Conservation (phyloP, 2,888 invertebrate genomes). For the Hirtodrosophila alboralis region DNA sequence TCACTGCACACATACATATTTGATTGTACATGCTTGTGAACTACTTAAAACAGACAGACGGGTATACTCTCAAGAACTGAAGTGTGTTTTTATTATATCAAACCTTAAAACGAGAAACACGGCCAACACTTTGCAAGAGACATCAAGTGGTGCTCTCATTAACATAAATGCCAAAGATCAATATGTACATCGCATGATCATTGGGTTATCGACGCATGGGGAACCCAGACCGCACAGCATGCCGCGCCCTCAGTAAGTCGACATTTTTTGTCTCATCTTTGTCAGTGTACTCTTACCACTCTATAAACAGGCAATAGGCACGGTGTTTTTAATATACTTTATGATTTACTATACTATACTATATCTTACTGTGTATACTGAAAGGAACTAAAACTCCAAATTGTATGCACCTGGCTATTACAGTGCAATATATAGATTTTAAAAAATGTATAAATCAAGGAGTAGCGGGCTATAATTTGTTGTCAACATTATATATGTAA, state of each 20-base stretch:
- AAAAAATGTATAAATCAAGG: too few species aligned
- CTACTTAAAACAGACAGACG: constrained; percentile 4
- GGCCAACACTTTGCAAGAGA: constrained; percentile 51
- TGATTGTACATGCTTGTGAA: constrained; percentile 12
- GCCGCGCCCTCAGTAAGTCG: not conserved
- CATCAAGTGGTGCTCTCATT: constrained; percentile 59
- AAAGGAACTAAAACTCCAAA: too few species aligned
- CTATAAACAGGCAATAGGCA: too few species aligned
- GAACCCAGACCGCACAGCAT: constrained; percentile 34
- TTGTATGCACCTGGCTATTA: too few species aligned
- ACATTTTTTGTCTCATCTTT: not conserved
- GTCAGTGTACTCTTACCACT: not conserved
- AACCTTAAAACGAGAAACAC: constrained; percentile 47
- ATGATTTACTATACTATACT: too few species aligned
- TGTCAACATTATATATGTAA: too few species aligned
- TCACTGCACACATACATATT: not conserved
- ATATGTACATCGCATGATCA: constrained; percentile 24
- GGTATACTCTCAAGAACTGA: constrained; percentile 10
- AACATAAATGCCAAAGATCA: constrained; percentile 52
- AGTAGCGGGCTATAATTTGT: too few species aligned
- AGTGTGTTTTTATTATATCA: constrained; percentile 60
- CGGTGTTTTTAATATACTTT: too few species aligned
- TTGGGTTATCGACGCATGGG: not conserved
- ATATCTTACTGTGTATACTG: too few species aligned
- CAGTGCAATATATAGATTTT: too few species aligned